Base-by-base conservation (phyloP, 2,888 invertebrate species). In the Stenchaetothrips biformis region DNA sequence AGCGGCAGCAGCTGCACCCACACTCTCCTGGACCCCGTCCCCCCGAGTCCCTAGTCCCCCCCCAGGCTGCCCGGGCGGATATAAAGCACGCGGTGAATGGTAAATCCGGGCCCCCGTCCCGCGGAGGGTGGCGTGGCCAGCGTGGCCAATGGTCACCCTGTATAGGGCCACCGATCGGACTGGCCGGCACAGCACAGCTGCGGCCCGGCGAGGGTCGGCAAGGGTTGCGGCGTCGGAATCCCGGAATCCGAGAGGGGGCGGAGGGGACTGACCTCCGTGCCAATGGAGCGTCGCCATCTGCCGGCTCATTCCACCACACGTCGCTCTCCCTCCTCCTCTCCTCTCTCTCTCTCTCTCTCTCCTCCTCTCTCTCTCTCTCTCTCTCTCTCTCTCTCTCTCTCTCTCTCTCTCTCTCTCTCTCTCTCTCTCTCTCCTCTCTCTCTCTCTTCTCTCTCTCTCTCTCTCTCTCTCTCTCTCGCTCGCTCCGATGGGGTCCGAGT, bases 141-240 rank as follows among this genome's bases (percentile, higher is more conserved):
- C 25, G 16, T 48, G n/a, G 79, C 78, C 37, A 79, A 77, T 59
- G 27, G 77, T 62, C 67, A 74, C 78, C 2, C 4, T 67, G 81
- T 48, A n/a, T n/a, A 37, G 27, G 74, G 27, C 79, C 48, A 11
- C 47, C 67, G 67, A 79, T 27, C 59, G 47, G 77, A 16, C 47
- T 27, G 18, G 25, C 6, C 27, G 80, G 67, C 6, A n/a, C 37
- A 4, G 37, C 37, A 37, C 37, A 37, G 37, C 37, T 37, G 37
- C 37, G 37, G 37, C 37, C 37, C 37, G 37, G 37, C 37, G 37
- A 37, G 37, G 37, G 37, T 37, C 37, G 37, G 37, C 37, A 37
- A 37, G 37, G 37, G 37, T 37, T 37, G 37, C 37, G 37, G 37
- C 37, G 37, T 37, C 37, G 37, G 37, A 37, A 37, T 37, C 37